Evolutionary conservation across 1,140 invertebrate genomes (phyloP).

Genomic region (Aphis craccivora): DNA sequence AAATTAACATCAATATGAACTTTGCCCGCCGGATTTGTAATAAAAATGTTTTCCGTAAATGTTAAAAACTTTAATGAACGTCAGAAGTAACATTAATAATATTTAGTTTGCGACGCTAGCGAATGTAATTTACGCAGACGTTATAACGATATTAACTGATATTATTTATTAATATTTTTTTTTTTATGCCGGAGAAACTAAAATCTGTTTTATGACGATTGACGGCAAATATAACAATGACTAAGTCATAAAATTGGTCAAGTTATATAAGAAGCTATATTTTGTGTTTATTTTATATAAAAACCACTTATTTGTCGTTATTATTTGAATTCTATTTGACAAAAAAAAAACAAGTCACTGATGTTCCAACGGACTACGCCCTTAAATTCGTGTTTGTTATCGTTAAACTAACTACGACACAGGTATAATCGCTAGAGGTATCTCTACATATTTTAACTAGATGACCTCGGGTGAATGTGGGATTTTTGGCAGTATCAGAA

Average conservation of each 20-base stretch:
- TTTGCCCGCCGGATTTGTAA: neutral
- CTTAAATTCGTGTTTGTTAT: neutral
- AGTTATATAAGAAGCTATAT: neutral
- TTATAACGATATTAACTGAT: neutral
- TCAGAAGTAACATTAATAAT: neutral
- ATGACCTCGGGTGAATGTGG: neutral
- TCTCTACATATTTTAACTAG: neutral
- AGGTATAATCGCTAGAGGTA: neutral
- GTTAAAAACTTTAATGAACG: neutral
- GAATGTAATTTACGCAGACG: neutral
- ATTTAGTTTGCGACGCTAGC: neutral
- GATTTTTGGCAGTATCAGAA: neutral
- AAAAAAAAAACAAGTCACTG: neutral
- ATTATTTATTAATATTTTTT: neutral
- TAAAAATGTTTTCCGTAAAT: neutral
- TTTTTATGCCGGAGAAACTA: neutral
- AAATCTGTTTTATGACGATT: neutral
- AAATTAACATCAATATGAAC: neutral
- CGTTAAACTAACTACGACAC: neutral
- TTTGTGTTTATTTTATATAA: neutral
- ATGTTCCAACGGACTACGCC: neutral
- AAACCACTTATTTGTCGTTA: neutral
- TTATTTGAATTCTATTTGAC: conserved; percentile 16
- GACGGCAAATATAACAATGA: neutral
- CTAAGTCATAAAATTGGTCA: neutral